These are phyloP conservation scores for Phoxinus phoxinus DNA, from an alignment of 2,113 vertebrate species.

Conservation along the genomic window DNA sequence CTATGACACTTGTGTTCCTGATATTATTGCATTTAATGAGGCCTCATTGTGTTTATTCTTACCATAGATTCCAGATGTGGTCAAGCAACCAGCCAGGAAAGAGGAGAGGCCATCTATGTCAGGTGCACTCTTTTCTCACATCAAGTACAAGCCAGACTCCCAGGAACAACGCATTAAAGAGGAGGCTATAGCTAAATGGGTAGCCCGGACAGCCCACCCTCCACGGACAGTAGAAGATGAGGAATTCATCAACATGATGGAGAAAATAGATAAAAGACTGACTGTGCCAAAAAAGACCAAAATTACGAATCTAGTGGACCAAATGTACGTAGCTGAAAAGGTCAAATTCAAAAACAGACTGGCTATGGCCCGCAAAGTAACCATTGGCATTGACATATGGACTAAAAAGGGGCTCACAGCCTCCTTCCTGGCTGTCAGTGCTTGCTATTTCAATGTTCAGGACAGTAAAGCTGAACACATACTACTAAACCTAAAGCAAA, in stretches of 20 bases:
- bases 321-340: not conserved
- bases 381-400: constrained; percentile 47
- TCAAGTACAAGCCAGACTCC: constrained; percentile 9
- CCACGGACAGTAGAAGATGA: too few species aligned
- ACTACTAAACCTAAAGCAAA: constrained; percentile 36
- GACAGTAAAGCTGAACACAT: constrained; percentile 46
- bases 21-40: constrained; percentile 7
- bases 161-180: constrained; percentile 8
- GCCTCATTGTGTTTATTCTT: constrained; percentile 8
- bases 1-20: not conserved
- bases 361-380: constrained; percentile 30
- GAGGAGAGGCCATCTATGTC: constrained; percentile 5
- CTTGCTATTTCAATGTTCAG: constrained; percentile 41
- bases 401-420: constrained; percentile 47
- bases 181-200: constrained; percentile 12
- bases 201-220: not conserved
- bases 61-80: not conserved
- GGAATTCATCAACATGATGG: too few species aligned
- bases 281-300: too few species aligned
- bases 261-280: too few species aligned
- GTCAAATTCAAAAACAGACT: constrained; percentile 1
- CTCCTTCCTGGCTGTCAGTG: constrained; percentile 47
- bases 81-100: constrained; percentile 9
- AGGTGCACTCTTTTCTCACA: constrained; percentile 7
- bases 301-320: not conserved